Percentiles rank a stretch among this genome's conserved stretches.
These are phyloP conservation scores for Ichneumon xanthorius DNA, from an alignment of 2,888 invertebrate species.

Conservation along the genomic window DNA sequence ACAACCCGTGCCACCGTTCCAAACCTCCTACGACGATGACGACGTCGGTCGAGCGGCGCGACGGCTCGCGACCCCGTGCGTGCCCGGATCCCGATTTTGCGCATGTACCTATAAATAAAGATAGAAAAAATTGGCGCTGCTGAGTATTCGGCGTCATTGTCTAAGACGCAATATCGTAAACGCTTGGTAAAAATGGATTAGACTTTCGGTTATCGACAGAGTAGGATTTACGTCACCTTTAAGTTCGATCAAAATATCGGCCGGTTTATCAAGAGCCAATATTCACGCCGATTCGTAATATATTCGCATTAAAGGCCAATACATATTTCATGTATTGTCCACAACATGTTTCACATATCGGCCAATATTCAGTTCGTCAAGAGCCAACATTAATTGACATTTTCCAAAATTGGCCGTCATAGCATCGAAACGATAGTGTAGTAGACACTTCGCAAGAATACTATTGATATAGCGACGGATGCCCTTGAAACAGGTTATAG, in stretches of 20 bases:
- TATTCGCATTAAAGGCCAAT: too few species aligned
- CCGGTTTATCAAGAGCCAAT: too few species aligned
- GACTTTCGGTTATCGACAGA: too few species aligned
- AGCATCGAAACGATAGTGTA: background rate
- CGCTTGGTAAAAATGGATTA: too few species aligned
- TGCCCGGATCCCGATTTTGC: constrained; percentile 6
- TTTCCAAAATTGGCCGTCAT: background rate
- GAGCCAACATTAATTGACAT: background rate
- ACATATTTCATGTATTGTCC: too few species aligned
- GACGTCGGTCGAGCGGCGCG: constrained; percentile 37
- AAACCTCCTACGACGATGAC: constrained; percentile 18
- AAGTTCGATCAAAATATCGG: too few species aligned
- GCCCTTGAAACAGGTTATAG: constrained; percentile 38
- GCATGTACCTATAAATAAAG: background rate
- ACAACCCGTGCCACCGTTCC: constrained; percentile 23
- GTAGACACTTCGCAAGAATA: background rate
- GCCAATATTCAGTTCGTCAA: background rate
- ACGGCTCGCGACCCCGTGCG: constrained; percentile 44
- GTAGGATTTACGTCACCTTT: too few species aligned
- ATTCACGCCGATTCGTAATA: too few species aligned
- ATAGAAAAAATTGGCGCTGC: background rate
- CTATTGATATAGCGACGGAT: constrained; percentile 7
- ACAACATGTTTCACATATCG: too few species aligned
- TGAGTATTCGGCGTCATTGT: too few species aligned
- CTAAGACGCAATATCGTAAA: too few species aligned